Evolutionary conservation across 1,140 invertebrate genomes (phyloP).

Genomic region (Cherax destructor): DNA sequence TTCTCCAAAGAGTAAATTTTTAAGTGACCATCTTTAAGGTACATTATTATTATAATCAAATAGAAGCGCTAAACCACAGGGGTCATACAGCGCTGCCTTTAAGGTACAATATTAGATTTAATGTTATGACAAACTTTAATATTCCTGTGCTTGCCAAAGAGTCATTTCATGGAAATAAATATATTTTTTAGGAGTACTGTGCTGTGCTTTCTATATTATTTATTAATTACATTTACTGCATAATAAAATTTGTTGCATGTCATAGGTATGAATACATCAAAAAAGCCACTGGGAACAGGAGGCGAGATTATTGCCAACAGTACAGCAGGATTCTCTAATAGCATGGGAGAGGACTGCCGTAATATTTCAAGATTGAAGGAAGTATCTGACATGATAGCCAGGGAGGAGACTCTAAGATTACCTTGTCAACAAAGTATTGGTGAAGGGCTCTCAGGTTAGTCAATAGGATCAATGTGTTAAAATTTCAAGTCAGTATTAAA

Average conservation of each 20-base stretch:
- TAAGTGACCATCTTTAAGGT: no score
- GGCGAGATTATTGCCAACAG: background rate
- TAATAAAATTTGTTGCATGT: background rate
- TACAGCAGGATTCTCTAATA: background rate
- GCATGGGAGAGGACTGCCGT: background rate
- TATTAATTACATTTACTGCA: background rate
- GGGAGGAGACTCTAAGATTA: background rate
- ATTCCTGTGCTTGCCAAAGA: no score
- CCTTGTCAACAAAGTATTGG: conserved; percentile 11
- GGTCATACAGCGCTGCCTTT: no score
- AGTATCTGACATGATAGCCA: conserved; percentile 5
- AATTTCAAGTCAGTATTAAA: no score
- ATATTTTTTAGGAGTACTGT: no score
- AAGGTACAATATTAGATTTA: no score
- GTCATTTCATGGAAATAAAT: no score
- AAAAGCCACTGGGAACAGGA: background rate
- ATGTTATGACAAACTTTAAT: no score
- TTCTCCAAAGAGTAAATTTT: no score
- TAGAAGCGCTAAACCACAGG: no score
- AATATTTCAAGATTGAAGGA: background rate
- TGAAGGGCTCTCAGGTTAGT: conserved; percentile 2
- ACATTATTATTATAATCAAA: no score
- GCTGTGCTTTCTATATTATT: no score
- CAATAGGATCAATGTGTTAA: background rate
- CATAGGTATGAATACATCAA: background rate